phyloP scores from a whole-genome alignment of 2,797 vertebrate genomes.

The Eleutherodactylus coqui region DNA sequence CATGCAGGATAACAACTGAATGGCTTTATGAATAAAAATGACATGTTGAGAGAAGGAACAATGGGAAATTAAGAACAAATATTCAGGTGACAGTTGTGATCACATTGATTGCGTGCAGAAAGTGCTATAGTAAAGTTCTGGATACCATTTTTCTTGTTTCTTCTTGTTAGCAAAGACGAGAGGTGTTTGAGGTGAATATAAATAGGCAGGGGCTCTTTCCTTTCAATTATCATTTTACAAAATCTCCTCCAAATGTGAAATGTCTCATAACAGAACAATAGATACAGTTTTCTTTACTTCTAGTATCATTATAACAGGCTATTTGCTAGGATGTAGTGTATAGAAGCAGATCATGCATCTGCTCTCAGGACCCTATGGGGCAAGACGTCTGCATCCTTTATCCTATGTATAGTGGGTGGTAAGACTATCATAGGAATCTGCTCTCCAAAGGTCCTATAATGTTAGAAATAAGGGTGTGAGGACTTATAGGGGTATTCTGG shows the following conservation, averaged over 20 bases:
- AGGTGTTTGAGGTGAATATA: not conserved
- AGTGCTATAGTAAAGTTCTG: not conserved
- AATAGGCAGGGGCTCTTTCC: not conserved
- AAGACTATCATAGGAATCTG: not conserved
- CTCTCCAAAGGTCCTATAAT: not conserved
- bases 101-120: not conserved
- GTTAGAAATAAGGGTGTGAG: too few relatives aligned
- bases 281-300: not conserved
- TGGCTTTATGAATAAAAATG: constrained; percentile 9
- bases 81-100: not conserved
- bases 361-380: not conserved
- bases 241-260: not conserved
- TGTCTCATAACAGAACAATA: not conserved
- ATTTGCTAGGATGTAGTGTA: not conserved
- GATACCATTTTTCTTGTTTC: not conserved
- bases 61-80: not conserved
- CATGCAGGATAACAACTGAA: not conserved
- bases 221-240: not conserved
- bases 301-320: not conserved
- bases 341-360: not conserved
- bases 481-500: too few relatives aligned
- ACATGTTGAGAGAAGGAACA: not conserved
- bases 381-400: not conserved
- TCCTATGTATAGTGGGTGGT: not conserved
- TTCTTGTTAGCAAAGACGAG: not conserved